Evolutionary conservation across 2,888 invertebrate species (phyloP).

Genomic region (Phragmatobia fuliginosa): DNA sequence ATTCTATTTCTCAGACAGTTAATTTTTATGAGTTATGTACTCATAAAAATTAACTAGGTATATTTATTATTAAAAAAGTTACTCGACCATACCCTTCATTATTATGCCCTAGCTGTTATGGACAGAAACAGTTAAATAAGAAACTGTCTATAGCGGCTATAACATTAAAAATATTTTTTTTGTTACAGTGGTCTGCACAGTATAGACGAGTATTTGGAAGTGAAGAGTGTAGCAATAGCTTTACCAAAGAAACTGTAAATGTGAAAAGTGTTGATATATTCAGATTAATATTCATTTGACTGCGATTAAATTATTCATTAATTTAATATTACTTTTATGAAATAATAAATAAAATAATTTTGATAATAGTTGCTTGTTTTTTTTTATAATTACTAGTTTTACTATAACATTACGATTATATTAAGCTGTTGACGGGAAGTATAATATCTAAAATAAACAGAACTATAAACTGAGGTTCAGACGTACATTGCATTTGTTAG

Average conservation of each 20-base stretch:
- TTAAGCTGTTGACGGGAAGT: background rate
- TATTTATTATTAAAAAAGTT: background rate
- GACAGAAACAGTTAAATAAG: background rate
- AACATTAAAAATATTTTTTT: background rate
- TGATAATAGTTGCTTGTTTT: background rate
- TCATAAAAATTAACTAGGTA: background rate
- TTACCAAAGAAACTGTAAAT: constrained; percentile 58
- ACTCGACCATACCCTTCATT: background rate
- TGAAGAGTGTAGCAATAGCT: constrained; percentile 89
- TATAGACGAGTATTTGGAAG: constrained; percentile 89
- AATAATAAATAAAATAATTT: background rate
- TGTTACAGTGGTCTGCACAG: constrained; percentile 49
- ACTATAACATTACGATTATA: background rate
- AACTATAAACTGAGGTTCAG: too few relatives aligned
- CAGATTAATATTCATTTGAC: background rate
- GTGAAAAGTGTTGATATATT: background rate
- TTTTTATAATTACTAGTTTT: too few relatives aligned
- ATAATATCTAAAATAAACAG: too few relatives aligned
- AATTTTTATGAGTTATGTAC: background rate
- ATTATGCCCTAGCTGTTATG: background rate
- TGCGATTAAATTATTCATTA: background rate
- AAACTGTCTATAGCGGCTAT: too few relatives aligned
- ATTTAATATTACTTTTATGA: background rate
- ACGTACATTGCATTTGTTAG: too few relatives aligned
- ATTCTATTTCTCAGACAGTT: too few relatives aligned